Evolutionary conservation across 2,113 vertebrate genomes (phyloP).

Genomic region (Pardalotus punctatus): DNA sequence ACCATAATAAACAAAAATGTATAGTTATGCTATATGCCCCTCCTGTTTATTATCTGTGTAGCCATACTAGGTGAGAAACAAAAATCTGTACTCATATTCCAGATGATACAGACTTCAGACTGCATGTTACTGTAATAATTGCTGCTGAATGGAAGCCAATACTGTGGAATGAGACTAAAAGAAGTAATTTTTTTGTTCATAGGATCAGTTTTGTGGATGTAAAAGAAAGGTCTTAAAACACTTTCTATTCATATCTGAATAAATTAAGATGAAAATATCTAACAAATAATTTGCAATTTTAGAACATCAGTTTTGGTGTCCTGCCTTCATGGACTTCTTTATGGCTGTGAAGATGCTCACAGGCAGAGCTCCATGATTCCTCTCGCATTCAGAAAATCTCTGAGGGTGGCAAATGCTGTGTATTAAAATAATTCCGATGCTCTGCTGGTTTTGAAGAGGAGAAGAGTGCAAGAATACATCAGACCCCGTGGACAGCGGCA

Average conservation of each 20-base stretch:
- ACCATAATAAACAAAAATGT: neutral
- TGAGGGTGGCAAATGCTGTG: neutral
- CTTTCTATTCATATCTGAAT: neutral
- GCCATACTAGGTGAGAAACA: neutral
- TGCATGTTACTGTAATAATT: neutral
- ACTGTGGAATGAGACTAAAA: neutral
- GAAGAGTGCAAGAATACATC: neutral
- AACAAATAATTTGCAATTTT: neutral
- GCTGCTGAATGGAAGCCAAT: neutral
- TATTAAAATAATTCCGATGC: neutral
- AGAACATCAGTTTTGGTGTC: neutral
- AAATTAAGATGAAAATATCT: neutral
- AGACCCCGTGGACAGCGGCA: neutral
- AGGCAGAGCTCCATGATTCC: neutral
- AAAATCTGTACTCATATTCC: neutral
- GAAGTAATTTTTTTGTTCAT: neutral
- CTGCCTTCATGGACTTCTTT: neutral
- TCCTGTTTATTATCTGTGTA: neutral
- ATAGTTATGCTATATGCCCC: neutral
- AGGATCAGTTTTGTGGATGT: neutral
- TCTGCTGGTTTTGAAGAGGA: neutral
- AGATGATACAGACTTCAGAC: neutral
- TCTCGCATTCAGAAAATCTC: neutral
- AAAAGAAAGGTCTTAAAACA: neutral
- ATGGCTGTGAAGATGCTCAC: neutral